phyloP scores from a whole-genome alignment of 2,113 vertebrate species.

The Barnardius zonarius region DNA sequence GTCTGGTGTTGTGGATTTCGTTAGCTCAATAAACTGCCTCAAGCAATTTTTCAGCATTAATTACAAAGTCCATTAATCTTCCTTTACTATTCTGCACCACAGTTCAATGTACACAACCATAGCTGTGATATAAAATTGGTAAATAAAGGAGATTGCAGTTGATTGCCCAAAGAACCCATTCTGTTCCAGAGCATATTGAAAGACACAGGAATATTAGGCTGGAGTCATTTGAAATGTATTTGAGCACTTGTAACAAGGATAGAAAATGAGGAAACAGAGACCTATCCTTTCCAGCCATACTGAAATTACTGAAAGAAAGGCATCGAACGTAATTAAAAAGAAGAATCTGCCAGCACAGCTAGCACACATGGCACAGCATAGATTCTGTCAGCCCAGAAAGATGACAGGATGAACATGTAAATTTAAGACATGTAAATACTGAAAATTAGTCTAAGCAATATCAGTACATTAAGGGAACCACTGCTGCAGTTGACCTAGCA shows the following conservation, averaged over 20 bases:
- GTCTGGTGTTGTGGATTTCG: not conserved
- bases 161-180: not conserved
- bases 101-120: not conserved
- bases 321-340: not conserved
- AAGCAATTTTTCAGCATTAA: not conserved
- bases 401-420: not conserved
- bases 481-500: not conserved
- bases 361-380: not conserved
- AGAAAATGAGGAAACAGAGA: not conserved
- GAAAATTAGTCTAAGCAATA: not conserved
- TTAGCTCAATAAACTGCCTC: not conserved
- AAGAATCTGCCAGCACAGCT: not conserved
- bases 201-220: not conserved
- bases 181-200: not conserved
- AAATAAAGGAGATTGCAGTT: not conserved
- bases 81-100: not conserved
- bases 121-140: not conserved
- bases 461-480: not conserved
- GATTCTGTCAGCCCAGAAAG: not conserved
- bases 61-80: conserved; percentile 12
- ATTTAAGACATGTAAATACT: not conserved
- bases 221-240: not conserved
- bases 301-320: not conserved
- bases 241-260: not conserved
- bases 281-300: not conserved